Conservation (phyloP, 2,797 vertebrate genomes). For the Bradypodion pumilum region DNA sequence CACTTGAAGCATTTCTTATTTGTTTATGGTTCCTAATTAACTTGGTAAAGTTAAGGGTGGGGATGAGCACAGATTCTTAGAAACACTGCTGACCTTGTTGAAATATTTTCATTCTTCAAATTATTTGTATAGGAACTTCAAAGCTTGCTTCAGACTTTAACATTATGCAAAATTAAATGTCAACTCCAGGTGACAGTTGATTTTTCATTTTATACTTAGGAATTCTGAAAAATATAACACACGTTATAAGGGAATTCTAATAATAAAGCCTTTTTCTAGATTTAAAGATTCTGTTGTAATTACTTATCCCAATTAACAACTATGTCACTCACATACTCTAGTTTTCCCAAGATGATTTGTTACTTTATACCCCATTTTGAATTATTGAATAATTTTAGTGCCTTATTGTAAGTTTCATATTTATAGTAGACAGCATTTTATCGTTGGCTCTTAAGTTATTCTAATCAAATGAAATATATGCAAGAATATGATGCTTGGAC, state of each 20-base stretch:
- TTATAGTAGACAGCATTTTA: slow-evolving; percentile 1
- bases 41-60: neutral
- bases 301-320: neutral
- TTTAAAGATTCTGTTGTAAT: neutral
- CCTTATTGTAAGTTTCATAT: slow-evolving; percentile 1
- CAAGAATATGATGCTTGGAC: slow-evolving; percentile 13
- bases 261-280: neutral
- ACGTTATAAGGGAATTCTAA: neutral
- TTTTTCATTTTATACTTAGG: neutral
- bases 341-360: neutral
- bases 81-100: neutral
- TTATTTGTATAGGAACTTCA: neutral
- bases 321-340: neutral
- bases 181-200: neutral
- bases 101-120: neutral
- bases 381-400: neutral
- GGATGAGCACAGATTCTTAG: neutral
- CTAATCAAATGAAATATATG: slow-evolving; percentile 18
- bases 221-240: neutral
- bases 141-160: neutral
- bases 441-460: slow-evolving; percentile 19
- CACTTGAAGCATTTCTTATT: neutral
- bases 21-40: neutral
- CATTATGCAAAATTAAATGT: neutral
- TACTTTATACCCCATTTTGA: neutral